A percentile compares a stretch with the other conserved stretches of the same genome.
These are phyloP conservation scores for Eudemis profundana DNA, from an alignment of 2,888 invertebrate species.

Conservation along the genomic window DNA sequence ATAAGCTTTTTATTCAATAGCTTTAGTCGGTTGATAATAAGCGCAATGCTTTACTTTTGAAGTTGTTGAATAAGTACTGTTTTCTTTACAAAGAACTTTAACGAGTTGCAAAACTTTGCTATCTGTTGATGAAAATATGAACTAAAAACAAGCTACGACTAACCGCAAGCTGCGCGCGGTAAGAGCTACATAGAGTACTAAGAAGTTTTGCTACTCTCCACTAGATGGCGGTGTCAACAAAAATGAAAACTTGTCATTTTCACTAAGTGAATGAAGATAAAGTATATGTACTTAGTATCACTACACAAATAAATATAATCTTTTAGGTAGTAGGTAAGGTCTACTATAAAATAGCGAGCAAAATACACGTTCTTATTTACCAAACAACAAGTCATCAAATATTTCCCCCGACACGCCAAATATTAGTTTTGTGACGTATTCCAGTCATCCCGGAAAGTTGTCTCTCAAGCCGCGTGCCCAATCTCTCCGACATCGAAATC, in stretches of 20 bases:
- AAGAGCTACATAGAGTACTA: not conserved
- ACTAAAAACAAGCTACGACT: not conserved
- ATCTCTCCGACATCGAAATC: conserved; percentile 31
- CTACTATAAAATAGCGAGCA: not conserved
- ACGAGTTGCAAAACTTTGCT: not conserved
- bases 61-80: no score
- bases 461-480: conserved; percentile 29
- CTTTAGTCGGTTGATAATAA: no score
- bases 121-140: not conserved
- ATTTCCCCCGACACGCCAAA: conserved; percentile 25
- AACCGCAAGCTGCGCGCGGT: no score
- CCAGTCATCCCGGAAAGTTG: not conserved
- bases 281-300: no score
- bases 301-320: no score
- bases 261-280: no score
- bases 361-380: conserved; percentile 6
- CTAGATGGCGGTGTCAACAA: conserved; percentile 22
- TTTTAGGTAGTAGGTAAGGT: not conserved
- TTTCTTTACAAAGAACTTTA: no score
- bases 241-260: not conserved
- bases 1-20: no score
- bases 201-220: conserved; percentile 19
- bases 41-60: no score
- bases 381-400: conserved; percentile 35
- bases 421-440: conserved; percentile 31